These are phyloP conservation scores for Numenius arquata DNA, from an alignment of 2,113 vertebrate species.

Conservation along the genomic window DNA sequence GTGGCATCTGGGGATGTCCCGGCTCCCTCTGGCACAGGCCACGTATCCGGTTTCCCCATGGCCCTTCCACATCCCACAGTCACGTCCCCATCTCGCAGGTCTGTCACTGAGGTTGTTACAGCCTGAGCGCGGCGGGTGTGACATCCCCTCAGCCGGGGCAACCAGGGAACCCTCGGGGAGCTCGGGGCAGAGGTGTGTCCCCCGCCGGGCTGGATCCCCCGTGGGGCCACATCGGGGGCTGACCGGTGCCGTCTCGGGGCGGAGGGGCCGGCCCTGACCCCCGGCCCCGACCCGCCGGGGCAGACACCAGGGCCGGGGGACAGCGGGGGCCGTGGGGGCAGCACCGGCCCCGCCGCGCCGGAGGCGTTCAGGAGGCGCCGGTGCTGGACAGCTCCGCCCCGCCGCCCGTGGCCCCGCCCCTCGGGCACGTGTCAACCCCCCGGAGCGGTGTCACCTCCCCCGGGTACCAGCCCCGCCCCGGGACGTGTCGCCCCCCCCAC, in stretches of 20 bases:
- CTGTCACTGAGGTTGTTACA: background rate
- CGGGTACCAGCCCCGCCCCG: too few species aligned
- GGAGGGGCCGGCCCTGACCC: background rate
- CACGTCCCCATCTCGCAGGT: too few species aligned
- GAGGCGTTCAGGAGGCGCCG: background rate
- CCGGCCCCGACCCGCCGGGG: background rate
- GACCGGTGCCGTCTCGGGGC: too few species aligned
- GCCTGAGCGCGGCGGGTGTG: background rate
- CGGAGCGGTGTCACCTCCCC: background rate
- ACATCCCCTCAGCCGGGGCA: background rate
- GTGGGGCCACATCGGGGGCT: background rate
- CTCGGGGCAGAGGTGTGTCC: background rate
- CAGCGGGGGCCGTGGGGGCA: background rate
- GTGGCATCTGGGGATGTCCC: background rate
- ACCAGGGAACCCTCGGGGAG: rapidly evolving
- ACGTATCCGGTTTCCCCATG: background rate
- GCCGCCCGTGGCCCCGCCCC: background rate
- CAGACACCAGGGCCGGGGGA: background rate
- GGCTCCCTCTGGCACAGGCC: background rate
- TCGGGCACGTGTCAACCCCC: too few species aligned
- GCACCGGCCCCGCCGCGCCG: too few species aligned
- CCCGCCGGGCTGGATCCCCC: too few species aligned
- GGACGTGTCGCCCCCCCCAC: background rate
- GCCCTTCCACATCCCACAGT: too few species aligned
- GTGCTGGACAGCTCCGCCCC: conserved; percentile 40